Percentiles rank a stretch among this genome's conserved stretches.
Conservation (phyloP, 2,113 vertebrate genomes). For the Anguilla japonica region DNA sequence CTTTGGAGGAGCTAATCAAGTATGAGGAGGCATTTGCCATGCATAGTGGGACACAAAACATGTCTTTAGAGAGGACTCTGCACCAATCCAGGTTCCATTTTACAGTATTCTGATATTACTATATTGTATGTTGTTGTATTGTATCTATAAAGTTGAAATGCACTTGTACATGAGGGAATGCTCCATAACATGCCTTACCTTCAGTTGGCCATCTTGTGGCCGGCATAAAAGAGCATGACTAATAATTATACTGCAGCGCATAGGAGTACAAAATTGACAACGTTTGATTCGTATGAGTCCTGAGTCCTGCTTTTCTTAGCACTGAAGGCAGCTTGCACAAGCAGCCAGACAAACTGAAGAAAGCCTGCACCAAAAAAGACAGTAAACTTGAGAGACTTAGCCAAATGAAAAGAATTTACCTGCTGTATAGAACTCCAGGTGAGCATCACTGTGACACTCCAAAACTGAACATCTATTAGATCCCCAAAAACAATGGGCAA, state of each 20-base stretch:
- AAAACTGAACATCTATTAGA: background rate
- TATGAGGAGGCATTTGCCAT: slow-evolving; percentile 9
- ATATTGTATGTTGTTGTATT: background rate
- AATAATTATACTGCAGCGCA: no score
- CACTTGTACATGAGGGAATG: background rate
- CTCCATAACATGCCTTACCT: no score
- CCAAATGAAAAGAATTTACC: slow-evolving; percentile 33
- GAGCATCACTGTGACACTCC: background rate
- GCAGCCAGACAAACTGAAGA: background rate
- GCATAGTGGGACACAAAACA: background rate
- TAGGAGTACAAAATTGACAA: no score
- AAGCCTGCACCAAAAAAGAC: background rate
- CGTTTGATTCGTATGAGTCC: no score
- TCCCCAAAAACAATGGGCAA: background rate
- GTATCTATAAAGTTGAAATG: background rate
- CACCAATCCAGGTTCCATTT: background rate
- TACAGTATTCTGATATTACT: slow-evolving; percentile 2
- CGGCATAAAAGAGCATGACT: no score
- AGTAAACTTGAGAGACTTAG: slow-evolving; percentile 9
- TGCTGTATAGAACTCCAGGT: slow-evolving; percentile 17
- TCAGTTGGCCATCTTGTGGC: no score
- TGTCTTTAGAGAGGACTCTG: background rate
- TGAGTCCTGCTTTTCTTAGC: background rate
- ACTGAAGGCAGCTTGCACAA: slow-evolving; percentile 5
- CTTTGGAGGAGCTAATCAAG: slow-evolving; percentile 15